Evolutionary conservation across 2,797 vertebrate genomes (phyloP).

Genomic region (Acridotheres tristis): DNA sequence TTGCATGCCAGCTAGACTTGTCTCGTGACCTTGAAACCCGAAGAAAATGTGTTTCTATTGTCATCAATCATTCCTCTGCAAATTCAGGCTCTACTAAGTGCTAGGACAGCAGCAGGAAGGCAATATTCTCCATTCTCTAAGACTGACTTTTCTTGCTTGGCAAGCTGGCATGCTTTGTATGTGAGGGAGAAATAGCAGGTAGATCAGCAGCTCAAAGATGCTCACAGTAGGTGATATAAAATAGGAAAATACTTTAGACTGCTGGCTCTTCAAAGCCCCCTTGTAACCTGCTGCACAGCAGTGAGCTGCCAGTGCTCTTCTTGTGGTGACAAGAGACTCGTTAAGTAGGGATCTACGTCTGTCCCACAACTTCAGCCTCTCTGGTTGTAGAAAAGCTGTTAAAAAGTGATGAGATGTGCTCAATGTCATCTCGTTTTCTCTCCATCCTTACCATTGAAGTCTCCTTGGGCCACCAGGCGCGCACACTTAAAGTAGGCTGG

Average conservation of each 20-base stretch:
- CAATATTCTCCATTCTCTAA: not conserved
- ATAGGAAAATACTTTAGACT: not conserved
- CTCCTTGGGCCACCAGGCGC: accelerated
- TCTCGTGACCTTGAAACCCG: conserved; percentile 10
- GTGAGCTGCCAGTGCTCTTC: not conserved
- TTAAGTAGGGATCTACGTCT: not conserved
- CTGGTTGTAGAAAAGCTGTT: not conserved
- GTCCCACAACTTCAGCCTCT: not conserved
- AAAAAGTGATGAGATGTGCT: not conserved
- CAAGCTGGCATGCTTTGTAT: not conserved
- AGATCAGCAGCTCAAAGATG: not conserved
- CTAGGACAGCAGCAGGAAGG: not conserved
- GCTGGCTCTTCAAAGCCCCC: not conserved
- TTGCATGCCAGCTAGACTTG: conserved; percentile 1
- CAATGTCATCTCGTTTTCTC: not conserved
- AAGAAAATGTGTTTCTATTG: not conserved
- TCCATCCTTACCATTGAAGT: not conserved
- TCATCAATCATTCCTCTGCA: not conserved
- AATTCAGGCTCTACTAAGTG: not conserved
- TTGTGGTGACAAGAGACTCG: not conserved
- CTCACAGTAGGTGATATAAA: not conserved
- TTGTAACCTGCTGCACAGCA: not conserved
- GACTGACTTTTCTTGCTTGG: not conserved
- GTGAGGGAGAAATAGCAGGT: not conserved
- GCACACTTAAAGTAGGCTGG: not conserved